A percentile compares a stretch with the other conserved stretches of the same genome.
Conservation (phyloP, 2,888 invertebrate species). For the Margaritifera margaritifera region DNA sequence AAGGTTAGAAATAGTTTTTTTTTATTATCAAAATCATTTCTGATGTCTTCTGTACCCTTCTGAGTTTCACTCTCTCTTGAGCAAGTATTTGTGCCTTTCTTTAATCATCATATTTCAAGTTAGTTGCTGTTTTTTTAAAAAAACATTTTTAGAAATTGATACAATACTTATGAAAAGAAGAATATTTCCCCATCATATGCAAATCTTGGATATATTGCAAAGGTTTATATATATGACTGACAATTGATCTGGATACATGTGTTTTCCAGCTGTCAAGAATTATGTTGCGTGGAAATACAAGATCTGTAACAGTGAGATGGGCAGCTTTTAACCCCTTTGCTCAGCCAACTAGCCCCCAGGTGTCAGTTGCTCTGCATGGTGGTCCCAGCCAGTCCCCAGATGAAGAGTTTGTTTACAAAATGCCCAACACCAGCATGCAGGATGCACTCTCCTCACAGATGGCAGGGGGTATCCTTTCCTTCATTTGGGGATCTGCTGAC, state of each 20-base stretch:
- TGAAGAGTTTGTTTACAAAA: conserved; percentile 70
- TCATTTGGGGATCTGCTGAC: conserved; percentile 51
- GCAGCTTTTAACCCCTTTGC: conserved; percentile 73
- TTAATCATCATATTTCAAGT: too few relatives aligned
- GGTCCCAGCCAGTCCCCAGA: conserved; percentile 73
- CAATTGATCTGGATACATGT: neutral
- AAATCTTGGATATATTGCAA: too few relatives aligned
- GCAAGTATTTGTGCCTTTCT: neutral
- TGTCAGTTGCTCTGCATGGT: conserved; percentile 66
- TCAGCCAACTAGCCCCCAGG: conserved; percentile 51
- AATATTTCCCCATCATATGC: too few relatives aligned
- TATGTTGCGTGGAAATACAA: conserved; percentile 51
- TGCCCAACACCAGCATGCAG: conserved; percentile 62
- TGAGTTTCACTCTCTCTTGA: neutral
- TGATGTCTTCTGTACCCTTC: neutral
- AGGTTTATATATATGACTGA: too few relatives aligned
- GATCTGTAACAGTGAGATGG: conserved; percentile 71
- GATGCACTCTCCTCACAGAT: conserved; percentile 47
- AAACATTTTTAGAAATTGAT: too few relatives aligned
- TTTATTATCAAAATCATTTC: too few relatives aligned
- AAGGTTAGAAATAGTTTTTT: neutral
- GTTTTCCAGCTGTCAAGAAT: conserved; percentile 42
- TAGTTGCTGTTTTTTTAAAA: too few relatives aligned
- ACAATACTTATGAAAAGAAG: too few relatives aligned
- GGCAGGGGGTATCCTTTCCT: conserved; percentile 56